Evolutionary conservation across 1,140 invertebrate genomes (phyloP), one percentile per base, ranked within the genome.

Genomic region (Drosophila bipectinata): DNA sequence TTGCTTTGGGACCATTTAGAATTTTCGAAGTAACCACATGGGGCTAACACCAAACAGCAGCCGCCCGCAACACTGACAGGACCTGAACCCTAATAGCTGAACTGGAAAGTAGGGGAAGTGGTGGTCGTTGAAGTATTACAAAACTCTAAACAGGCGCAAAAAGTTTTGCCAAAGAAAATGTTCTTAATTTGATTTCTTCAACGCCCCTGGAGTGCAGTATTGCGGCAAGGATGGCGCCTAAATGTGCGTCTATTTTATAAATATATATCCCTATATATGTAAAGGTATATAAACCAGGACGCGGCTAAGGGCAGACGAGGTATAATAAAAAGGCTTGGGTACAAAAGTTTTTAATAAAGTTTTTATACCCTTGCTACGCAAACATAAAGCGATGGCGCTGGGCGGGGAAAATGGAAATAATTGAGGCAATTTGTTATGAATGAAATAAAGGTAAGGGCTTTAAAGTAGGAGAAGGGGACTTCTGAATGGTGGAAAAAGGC

Each of bases 291-390:
- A 63, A 58, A 66, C 49, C 49, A 32, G 34, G 26, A 10, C 28
- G 28, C 49, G 28, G 14, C 62, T 51, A 56, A 55, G 45, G 45
- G 39, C 66, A 67, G 58, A 56, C 69, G 52, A 67, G 52, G 54
- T 56, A 55, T 60, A 79, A 79, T 67, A 82, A 78, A 88, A 88
- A 84, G 83, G 83, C 84, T 88, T 89, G 79, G 74, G 64, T 57
- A 57, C 24, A 84, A 77, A 87, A 89, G 84, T 83, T 88, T 88
- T 88, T 88, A 88, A 88, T 89, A 88, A 88, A 88, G 84, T 88
- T 88, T 88, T 88, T 88, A 89, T 89, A 74, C 79, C 83, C 68
- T 58, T 57, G 44, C 54, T 21, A 44, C 18, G 18, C 44, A 47
- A 21, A 18, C 44, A 21, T 47, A 47, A 47, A 58, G 32, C 26